phyloP scores from a whole-genome alignment of 2,888 invertebrate species.

The Phortica okadai region DNA sequence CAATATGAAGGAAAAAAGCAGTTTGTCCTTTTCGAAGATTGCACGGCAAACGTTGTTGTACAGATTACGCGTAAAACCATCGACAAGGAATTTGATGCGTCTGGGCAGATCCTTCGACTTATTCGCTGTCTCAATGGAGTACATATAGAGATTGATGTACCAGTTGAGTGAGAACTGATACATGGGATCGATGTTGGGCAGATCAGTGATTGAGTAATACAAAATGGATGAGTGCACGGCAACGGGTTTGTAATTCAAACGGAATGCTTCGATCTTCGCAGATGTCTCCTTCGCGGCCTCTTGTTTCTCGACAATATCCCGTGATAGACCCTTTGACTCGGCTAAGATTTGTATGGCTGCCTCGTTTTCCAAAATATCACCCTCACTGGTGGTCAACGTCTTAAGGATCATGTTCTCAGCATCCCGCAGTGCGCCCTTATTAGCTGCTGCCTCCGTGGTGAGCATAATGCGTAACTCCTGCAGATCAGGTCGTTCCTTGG shows the following conservation, averaged over 20 bases:
- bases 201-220: constrained; percentile 91
- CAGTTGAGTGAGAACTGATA: constrained; percentile 96
- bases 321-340: constrained; percentile 88
- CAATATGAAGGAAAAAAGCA: constrained; percentile 88
- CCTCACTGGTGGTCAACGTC: constrained; percentile 88
- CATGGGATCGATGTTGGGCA: constrained; percentile 94
- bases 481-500: constrained; percentile 91
- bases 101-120: constrained; percentile 82
- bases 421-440: constrained; percentile 87
- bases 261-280: constrained; percentile 87
- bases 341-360: constrained; percentile 91
- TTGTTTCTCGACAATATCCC: constrained; percentile 90
- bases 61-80: constrained; percentile 88
- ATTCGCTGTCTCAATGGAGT: constrained; percentile 76
- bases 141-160: constrained; percentile 85
- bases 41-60: constrained; percentile 93
- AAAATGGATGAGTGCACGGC: constrained; percentile 90
- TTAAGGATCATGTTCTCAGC: constrained; percentile 92
- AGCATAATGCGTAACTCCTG: constrained; percentile 89
- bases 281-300: constrained; percentile 89
- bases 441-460: constrained; percentile 87
- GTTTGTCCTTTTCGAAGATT: constrained; percentile 92
- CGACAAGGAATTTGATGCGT: constrained; percentile 87
- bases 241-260: constrained; percentile 89
- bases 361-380: constrained; percentile 94